Base-by-base conservation (phyloP, 2,113 vertebrate genomes). In the Cyanoderma ruficeps region DNA sequence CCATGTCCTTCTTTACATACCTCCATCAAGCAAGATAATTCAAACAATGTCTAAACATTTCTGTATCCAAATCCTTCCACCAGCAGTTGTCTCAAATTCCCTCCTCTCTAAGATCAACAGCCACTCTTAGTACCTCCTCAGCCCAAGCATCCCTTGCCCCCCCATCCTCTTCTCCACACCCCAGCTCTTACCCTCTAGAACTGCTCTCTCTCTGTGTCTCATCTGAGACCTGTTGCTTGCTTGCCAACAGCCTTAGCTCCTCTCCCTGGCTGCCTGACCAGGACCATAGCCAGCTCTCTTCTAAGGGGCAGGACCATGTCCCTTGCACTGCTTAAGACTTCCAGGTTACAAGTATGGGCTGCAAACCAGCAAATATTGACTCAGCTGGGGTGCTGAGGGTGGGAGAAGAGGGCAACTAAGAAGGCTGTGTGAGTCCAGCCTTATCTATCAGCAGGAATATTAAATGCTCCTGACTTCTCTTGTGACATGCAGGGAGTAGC, bases 391-490 rank as follows among this genome's bases (percentile, higher is more conserved):
- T 78, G 49, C 39, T 71, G 49, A 90, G 30, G 5, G 5, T 59
- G 39, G 42, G 46, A 85, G 14, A 77, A 57, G 50, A 63, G 23
- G 27, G 52, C 74, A 90, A 78, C 14, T 56, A 79, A 53, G 10
- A 41, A 41, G 59, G 46, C 35, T 85, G 22, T 70, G 15, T 27
- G 50, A 78, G 24, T 74, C 65, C 42, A 85, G 25, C 19, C 6
- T 91, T 50, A 59, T 67, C 55, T 77, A 7, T 77, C 78, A 83
- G 24, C 22, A 9, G 42, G 72, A 63, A 77, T 74, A 68, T 77
- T 70, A 89, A 92, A 60, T 67, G 20, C 57, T 93, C 49, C 47
- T 89, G 78, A 52, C 47, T 87, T 90, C 3, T 8, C 23, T 64
- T 2, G 6, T 78, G 83, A 52, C 56, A 56, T 56, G 44, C 35